These are phyloP conservation scores for Bos indicus DNA, from an alignment of 2,113 vertebrate species.

Conservation along the genomic window DNA sequence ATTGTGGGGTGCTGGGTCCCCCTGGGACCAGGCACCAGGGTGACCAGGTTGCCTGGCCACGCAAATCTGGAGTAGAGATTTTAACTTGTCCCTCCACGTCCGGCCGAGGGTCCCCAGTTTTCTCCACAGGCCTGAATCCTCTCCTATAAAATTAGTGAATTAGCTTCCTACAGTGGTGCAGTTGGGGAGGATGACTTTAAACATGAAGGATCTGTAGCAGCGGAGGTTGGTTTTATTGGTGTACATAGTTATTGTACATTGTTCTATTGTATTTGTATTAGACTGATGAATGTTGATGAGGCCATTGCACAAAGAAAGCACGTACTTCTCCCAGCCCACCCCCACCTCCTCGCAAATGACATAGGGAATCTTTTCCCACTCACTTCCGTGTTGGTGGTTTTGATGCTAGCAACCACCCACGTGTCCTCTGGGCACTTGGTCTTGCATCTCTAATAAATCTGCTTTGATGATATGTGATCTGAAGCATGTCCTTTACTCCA, in stretches of 20 bases:
- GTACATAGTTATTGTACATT: rapidly evolving
- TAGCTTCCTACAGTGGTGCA: background rate
- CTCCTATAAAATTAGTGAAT: background rate
- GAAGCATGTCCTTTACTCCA: background rate
- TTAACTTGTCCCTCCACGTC: background rate
- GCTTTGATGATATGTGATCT: background rate
- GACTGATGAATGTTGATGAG: background rate
- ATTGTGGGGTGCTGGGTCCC: background rate
- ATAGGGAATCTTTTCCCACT: background rate
- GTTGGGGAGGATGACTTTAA: rapidly evolving
- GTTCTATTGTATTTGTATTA: rapidly evolving
- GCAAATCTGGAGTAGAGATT: background rate
- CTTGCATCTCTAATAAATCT: background rate
- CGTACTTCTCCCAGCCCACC: background rate
- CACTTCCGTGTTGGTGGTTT: background rate
- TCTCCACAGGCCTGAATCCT: background rate
- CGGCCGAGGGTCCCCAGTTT: background rate
- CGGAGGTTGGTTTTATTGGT: background rate
- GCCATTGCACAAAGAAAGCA: too few species aligned
- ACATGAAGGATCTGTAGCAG: background rate
- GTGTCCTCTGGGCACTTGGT: background rate
- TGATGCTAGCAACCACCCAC: too few species aligned
- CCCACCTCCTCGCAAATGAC: background rate
- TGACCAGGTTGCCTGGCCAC: background rate
- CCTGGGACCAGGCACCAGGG: background rate